Percentiles rank a stretch among this genome's conserved stretches.
These are phyloP conservation scores for Choristoneura rosaceana DNA, from an alignment of 2,888 invertebrate species.

Conservation along the genomic window DNA sequence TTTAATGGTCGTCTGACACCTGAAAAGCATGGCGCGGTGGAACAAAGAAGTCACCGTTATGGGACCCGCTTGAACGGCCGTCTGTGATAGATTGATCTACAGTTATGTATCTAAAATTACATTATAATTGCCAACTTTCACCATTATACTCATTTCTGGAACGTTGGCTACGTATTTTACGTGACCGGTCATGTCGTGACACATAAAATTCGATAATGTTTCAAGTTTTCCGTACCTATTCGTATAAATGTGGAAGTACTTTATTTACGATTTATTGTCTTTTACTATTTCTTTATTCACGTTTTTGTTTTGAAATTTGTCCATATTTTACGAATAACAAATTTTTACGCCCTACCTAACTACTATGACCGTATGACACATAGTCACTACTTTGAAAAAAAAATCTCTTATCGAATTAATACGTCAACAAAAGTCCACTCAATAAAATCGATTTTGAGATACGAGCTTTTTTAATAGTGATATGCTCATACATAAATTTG, in stretches of 20 bases:
- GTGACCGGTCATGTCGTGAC: conserved; percentile 16
- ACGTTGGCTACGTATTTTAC: conserved; percentile 13
- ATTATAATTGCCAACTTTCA: conserved; percentile 54
- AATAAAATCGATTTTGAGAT: no score
- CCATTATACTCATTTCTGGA: conserved; percentile 33
- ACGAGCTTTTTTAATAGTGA: no score
- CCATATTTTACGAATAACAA: neutral
- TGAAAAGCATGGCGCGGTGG: conserved; percentile 35
- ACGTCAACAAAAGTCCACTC: no score
- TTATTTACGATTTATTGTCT: neutral
- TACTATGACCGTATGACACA: neutral
- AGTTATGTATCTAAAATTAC: conserved; percentile 60
- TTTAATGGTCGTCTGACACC: conserved; percentile 16
- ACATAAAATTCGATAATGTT: conserved; percentile 22
- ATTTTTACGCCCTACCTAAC: neutral
- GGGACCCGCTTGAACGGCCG: conserved; percentile 40
- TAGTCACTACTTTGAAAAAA: no score
- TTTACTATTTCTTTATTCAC: neutral
- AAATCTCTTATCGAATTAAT: no score
- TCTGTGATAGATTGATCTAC: conserved; percentile 48
- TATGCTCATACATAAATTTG: neutral
- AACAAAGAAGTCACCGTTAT: conserved; percentile 43
- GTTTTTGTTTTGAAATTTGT: neutral
- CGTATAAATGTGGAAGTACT: neutral
- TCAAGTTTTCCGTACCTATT: conserved; percentile 2